Base-by-base conservation (phyloP, 1,140 invertebrate species). In the Bombyx mandarina region DNA sequence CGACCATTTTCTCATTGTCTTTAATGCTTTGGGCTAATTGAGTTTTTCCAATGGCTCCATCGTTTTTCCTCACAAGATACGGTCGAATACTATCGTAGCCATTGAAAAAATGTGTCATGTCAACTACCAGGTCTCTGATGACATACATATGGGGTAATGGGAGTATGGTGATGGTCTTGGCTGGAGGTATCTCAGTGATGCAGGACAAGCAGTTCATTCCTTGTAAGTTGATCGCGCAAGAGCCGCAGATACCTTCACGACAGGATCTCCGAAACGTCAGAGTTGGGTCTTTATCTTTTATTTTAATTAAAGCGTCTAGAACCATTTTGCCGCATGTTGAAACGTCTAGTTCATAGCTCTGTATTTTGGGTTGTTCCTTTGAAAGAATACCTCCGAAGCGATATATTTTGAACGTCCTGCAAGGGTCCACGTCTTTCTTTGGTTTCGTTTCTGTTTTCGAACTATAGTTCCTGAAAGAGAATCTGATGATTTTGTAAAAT, bases 91-190 rank as follows among this genome's bases (percentile, higher is more conserved):
- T 92, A 54, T 91, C 90, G 81, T 98, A 97, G 69, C 96, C 96
- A 44, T 92, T 87, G 71, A 96, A 95, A 83, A 97, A 98, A 66
- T 96, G 92, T 44, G 88, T 94, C 94, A 97, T 93, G 77, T 97
- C 95, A 43, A 95, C 94, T 10, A 98, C 93, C 46, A 98, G 84
- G 88, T 98, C 97, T 80, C 96, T 95, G 12, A 97, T 91, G 1
- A 98, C 94, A 75, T 97, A 97, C 92, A 97, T 94, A 72, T 98
- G 96, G 7, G 97, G 96, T 45, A 98, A 84, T 8, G 97, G 97
- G 77, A 97, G 95, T 49, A 98, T 92, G 51, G 94, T 94, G 8
- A 91, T 83, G 1, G 90, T 79, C 73, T 94, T 94, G 12, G 62
- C 66, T 2, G 63, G 54, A 4, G 81, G 79, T 22, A 78, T 77